A percentile compares a stretch with the other conserved stretches of the same genome.
Evolutionary conservation across 2,113 vertebrate genomes (phyloP).

Genomic region (Malaclemys terrapin): DNA sequence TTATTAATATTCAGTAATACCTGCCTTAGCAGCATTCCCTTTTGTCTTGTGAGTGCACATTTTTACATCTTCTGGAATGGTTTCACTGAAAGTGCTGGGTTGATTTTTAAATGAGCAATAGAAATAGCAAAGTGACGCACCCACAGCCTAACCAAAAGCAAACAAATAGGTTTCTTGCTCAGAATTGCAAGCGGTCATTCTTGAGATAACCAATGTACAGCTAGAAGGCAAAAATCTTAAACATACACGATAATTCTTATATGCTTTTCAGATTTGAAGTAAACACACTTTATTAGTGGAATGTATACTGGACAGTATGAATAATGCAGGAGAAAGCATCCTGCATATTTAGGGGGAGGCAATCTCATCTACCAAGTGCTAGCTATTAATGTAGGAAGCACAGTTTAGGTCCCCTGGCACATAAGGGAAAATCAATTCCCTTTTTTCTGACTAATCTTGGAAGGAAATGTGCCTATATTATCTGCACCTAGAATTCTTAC

Average conservation of each 20-base stretch:
- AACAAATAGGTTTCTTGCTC: conserved; percentile 25
- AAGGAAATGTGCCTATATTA: background rate
- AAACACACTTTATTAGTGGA: background rate
- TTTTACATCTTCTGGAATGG: conserved; percentile 37
- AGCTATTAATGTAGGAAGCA: conserved; percentile 1
- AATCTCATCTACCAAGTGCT: background rate
- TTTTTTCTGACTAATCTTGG: background rate
- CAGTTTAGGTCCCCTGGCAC: background rate
- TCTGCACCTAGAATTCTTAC: background rate
- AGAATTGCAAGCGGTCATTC: background rate
- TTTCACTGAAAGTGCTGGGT: conserved; percentile 40
- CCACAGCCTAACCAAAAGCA: conserved; percentile 9
- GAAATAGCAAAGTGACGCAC: conserved; percentile 31
- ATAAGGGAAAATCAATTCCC: background rate
- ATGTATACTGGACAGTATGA: background rate
- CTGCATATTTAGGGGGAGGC: background rate
- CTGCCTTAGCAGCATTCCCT: conserved; percentile 32
- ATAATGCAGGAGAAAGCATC: conserved; percentile 6
- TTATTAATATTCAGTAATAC: conserved; percentile 57
- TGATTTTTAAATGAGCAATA: conserved; percentile 25
- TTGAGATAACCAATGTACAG: background rate
- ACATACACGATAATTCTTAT: background rate
- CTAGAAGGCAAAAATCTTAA: conserved; percentile 1
- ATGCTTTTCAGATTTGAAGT: background rate
- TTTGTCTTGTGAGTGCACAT: conserved; percentile 46